Conservation (phyloP, 2,113 vertebrate species). For the Prionailurus viverrinus region DNA sequence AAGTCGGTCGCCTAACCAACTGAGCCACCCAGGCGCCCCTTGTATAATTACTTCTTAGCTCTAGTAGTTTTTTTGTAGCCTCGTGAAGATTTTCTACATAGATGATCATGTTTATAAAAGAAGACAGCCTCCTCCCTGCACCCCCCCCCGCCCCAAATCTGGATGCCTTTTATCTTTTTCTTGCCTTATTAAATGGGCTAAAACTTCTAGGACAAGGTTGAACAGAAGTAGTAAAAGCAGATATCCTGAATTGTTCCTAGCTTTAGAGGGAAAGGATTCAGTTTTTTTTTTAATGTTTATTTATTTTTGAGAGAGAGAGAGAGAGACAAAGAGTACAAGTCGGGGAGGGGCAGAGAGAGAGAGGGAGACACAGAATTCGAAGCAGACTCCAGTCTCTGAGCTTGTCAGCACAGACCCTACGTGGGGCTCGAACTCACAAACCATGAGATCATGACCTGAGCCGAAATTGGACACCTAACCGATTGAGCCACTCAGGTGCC, state of each 20-base stretch:
- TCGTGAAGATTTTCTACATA: not conserved
- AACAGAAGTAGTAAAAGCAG: not conserved
- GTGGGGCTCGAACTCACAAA: too few species aligned
- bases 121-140: not conserved
- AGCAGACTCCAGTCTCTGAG: too few species aligned
- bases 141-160: not conserved
- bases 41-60: not conserved
- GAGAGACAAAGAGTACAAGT: too few species aligned
- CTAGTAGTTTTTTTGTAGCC: not conserved
- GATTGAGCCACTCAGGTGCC: too few species aligned
- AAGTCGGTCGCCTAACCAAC: too few species aligned
- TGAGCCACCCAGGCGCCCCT: too few species aligned
- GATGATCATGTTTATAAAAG: not conserved
- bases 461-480: too few species aligned
- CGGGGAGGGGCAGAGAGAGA: too few species aligned
- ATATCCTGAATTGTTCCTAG: not conserved
- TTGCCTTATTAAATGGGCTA: not conserved
- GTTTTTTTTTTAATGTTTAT: not conserved
- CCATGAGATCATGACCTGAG: too few species aligned
- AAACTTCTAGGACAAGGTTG: not conserved
- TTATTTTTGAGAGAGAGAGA: too few species aligned
- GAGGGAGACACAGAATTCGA: too few species aligned
- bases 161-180: not conserved
- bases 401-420: too few species aligned
- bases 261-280: not conserved